A percentile compares a stretch with the other conserved stretches of the same genome.
Conservation (phyloP, 2,113 vertebrate species). For the Anguilla rostrata region DNA sequence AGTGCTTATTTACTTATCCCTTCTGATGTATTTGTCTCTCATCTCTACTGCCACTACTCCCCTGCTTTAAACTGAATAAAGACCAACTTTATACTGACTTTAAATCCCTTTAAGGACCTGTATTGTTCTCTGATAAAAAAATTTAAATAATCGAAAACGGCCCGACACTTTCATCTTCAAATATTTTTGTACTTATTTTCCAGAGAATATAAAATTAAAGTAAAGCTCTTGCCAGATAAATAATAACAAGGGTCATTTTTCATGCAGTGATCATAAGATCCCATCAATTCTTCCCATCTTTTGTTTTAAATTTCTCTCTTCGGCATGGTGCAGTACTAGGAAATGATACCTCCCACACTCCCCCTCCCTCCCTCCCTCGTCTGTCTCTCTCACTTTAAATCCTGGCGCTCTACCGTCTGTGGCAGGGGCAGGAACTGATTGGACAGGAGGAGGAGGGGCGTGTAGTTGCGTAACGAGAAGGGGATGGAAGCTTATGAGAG, state of each 20-base stretch:
- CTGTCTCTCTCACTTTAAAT: slow-evolving; percentile 13
- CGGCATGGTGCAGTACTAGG: background rate
- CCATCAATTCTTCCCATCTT: background rate
- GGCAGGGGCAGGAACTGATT: slow-evolving; percentile 6
- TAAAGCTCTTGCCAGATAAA: background rate
- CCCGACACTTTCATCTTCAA: background rate
- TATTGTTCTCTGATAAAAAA: background rate
- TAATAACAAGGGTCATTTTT: background rate
- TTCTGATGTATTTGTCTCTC: background rate
- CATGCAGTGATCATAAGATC: background rate
- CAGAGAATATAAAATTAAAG: background rate
- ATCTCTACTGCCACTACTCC: background rate
- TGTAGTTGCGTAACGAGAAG: slow-evolving; percentile 24
- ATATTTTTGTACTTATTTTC: background rate
- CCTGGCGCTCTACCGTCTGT: background rate
- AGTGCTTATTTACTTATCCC: background rate
- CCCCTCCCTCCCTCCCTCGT: background rate
- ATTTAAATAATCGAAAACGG: too few species aligned
- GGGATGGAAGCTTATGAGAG: slow-evolving; percentile 23
- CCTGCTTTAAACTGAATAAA: too few species aligned
- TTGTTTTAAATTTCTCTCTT: background rate
- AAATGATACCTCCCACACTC: background rate
- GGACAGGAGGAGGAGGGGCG: slow-evolving; percentile 20
- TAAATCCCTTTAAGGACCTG: background rate
- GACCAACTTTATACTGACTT: background rate